These are phyloP conservation scores for Acrocephalus kingi DNA, from an alignment of 2,113 vertebrate species.

Conservation along the genomic window DNA sequence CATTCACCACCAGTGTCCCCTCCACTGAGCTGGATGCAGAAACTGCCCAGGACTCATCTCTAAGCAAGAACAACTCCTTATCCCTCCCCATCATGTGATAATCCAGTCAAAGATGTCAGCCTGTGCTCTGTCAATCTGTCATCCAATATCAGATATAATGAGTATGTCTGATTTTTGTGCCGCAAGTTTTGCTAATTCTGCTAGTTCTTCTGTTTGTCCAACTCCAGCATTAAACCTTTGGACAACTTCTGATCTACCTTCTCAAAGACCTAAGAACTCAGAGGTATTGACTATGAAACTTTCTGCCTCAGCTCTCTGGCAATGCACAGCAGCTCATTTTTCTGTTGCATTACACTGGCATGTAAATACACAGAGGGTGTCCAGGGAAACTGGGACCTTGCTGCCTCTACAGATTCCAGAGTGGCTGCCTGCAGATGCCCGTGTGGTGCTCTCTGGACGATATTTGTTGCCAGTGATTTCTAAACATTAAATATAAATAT, in stretches of 20 bases:
- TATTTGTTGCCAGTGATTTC: neutral
- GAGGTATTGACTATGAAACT: neutral
- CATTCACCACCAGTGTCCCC: rapidly evolving
- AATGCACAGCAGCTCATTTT: neutral
- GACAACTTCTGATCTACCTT: neutral
- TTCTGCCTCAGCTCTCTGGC: neutral
- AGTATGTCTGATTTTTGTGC: neutral
- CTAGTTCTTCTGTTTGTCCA: neutral
- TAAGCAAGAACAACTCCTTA: neutral
- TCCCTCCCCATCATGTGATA: neutral
- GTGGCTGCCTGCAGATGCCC: rapidly evolving
- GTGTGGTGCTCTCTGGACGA: rapidly evolving
- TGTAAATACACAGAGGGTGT: neutral
- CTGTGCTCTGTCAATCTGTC: neutral
- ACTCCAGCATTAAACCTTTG: neutral
- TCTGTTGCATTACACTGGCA: neutral
- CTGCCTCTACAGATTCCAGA: neutral
- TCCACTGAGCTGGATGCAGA: neutral
- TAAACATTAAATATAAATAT: neutral
- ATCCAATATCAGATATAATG: neutral
- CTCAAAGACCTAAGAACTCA: neutral
- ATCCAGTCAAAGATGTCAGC: neutral
- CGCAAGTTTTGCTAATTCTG: neutral
- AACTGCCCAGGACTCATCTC: neutral
- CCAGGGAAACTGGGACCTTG: neutral